These are phyloP conservation scores for Homarus gammarus DNA, from an alignment of 2,888 invertebrate genomes.

Conservation along the genomic window DNA sequence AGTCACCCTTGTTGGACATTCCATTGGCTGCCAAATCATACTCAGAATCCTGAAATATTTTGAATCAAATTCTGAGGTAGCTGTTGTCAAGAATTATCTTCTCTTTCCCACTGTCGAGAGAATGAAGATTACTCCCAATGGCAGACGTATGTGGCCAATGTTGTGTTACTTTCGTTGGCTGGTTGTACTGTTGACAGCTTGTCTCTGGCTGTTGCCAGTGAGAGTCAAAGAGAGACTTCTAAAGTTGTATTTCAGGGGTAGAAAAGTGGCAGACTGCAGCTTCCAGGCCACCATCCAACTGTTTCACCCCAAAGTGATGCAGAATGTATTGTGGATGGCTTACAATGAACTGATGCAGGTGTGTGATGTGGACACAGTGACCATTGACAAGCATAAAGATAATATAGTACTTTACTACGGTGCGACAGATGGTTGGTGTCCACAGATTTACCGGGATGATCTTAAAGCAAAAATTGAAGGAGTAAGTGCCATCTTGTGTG, in stretches of 20 bases:
- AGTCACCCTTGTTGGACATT: constrained; percentile 92
- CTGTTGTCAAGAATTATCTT: constrained; percentile 83
- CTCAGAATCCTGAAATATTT: constrained; percentile 52
- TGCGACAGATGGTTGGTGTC: constrained; percentile 90
- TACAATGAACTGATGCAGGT: constrained; percentile 90
- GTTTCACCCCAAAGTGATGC: constrained; percentile 83
- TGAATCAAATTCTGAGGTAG: constrained; percentile 18
- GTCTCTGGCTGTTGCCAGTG: constrained; percentile 12
- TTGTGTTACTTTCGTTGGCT: constrained; percentile 81
- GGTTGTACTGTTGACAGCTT: constrained; percentile 74
- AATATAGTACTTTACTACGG: constrained; percentile 90
- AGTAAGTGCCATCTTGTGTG: constrained; percentile 83
- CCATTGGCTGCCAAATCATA: constrained; percentile 91
- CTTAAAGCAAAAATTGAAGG: constrained; percentile 83
- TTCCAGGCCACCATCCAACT: constrained; percentile 81
- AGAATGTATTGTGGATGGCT: constrained; percentile 86
- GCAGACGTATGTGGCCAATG: constrained; percentile 84
- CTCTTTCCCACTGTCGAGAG: constrained; percentile 93
- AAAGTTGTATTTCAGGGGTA: neutral
- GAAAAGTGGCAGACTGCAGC: neutral
- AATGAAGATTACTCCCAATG: constrained; percentile 88
- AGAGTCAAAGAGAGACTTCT: constrained; percentile 16
- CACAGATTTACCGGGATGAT: constrained; percentile 85
- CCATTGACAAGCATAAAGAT: constrained; percentile 82
- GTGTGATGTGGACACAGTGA: constrained; percentile 83